Percentiles rank a stretch among this genome's conserved stretches.
Evolutionary conservation across 1,140 invertebrate species (phyloP).

Genomic region (Berghia stephanieae): DNA sequence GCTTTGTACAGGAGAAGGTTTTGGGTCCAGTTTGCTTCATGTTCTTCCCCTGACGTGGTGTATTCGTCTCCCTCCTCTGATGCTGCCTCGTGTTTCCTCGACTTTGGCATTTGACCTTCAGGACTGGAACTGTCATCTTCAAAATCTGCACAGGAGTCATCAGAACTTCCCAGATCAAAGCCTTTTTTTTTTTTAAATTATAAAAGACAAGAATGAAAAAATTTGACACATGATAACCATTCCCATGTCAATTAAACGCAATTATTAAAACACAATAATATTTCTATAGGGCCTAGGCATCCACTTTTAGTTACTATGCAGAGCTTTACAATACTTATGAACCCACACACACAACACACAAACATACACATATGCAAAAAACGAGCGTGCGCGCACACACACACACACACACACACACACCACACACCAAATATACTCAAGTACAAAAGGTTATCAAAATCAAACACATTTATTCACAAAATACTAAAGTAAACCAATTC

Average conservation of each 20-base stretch:
- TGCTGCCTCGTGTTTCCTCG: slow-evolving; percentile 32
- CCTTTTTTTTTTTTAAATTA: no score
- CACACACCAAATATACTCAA: no score
- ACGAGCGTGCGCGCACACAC: neutral
- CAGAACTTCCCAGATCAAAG: slow-evolving; percentile 25
- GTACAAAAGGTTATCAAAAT: no score
- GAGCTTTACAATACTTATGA: neutral
- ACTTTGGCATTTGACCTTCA: slow-evolving; percentile 53
- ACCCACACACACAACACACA: no score
- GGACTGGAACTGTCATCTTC: slow-evolving; percentile 32
- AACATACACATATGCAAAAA: neutral
- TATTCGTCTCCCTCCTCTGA: slow-evolving; percentile 48
- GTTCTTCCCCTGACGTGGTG: slow-evolving; percentile 61
- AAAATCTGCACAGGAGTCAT: slow-evolving; percentile 21
- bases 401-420: neutral
- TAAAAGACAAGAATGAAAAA: no score
- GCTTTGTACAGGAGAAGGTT: slow-evolving; percentile 81
- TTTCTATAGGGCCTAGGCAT: neutral
- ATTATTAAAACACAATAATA: neutral
- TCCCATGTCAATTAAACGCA: slow-evolving; percentile 7
- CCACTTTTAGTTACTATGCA: neutral
- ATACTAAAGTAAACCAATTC: neutral
- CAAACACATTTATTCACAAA: no score
- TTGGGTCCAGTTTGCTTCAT: slow-evolving; percentile 78
- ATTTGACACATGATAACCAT: neutral